Percentiles rank a stretch among this genome's conserved stretches.
Evolutionary conservation across 2,888 invertebrate genomes (phyloP).

Genomic region (Oegoconia quadripuncta): DNA sequence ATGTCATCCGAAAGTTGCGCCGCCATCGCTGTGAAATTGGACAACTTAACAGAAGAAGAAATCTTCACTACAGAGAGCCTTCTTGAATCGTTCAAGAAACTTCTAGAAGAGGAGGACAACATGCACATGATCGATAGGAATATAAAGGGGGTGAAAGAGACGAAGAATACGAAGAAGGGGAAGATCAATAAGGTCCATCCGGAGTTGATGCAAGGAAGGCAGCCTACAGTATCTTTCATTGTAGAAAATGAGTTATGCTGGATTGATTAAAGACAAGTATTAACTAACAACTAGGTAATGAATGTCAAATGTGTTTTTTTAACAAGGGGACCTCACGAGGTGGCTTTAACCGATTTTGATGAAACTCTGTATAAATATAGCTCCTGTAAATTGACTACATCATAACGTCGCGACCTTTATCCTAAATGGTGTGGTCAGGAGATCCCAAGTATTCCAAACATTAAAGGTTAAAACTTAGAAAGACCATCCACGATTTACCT

Average conservation of each 20-base stretch:
- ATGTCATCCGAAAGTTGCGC: conserved; percentile 52
- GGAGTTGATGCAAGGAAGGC: conserved; percentile 33
- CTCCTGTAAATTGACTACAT: no score
- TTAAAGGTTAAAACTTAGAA: no score
- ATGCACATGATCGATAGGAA: conserved; percentile 38
- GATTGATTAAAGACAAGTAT: no score
- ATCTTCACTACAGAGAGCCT: conserved; percentile 29
- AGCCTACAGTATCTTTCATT: conserved; percentile 48
- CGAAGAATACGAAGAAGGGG: conserved; percentile 15
- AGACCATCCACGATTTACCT: no score
- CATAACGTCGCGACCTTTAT: no score
- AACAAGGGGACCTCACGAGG: no score
- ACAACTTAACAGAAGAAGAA: conserved; percentile 30
- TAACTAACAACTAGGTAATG: no score
- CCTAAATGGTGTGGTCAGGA: no score
- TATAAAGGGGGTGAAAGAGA: conserved; percentile 34
- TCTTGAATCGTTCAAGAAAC: conserved; percentile 31
- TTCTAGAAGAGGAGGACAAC: conserved; percentile 47
- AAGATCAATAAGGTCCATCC: conserved; percentile 42
- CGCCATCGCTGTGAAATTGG: conserved; percentile 52
- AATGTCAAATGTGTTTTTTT: no score
- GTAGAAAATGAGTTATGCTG: conserved; percentile 16
- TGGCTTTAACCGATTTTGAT: no score
- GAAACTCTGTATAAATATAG: no score
- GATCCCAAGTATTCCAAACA: no score